Evolutionary conservation across 2,888 invertebrate species (phyloP), one percentile per base, ranked within the genome.

Genomic region (Pomacea canaliculata): DNA sequence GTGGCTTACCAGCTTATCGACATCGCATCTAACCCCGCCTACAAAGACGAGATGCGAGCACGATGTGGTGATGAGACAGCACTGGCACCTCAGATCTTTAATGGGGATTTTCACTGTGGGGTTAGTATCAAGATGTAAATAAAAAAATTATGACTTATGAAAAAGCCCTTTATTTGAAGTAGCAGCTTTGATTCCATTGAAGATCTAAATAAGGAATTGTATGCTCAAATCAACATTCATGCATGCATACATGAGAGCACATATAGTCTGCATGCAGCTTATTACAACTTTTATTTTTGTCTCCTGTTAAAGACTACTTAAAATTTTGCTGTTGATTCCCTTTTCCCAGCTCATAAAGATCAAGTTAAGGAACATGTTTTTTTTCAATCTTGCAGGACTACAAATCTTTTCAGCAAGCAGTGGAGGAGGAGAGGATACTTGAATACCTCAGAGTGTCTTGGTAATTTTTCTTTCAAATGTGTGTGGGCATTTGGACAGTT

Each of bases 71-170:
- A 79, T 67, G 77, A 76, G 13, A 76, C 71, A 7, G 84, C 83
- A 18, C 65, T 83, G 73, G 80, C 84, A 10, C 83, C 84, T 46
- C 83, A 83, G 79, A 80, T 83, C 69, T 80, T 81, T 73, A 82
- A 79, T 66, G 82, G 81, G 18, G 82, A 82, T 49, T 27, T 48
- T 46, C 81, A 83, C 65, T 79, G 79, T 77, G 83, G 83, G 70
- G 83, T 83, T 72, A 80, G 80, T 76, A n/a, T 27, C 51, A 56
- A 16, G 37, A 37, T 16, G 62, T 59, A 9, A 62, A 8, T 51
- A n/a, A 70, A 4, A 12, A 65, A 23, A 56, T 56, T 16, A 16
- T 16, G 51, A 56, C 51, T 56, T 13, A 56, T 10, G 51, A 10
- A 56, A 37, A 56, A 56, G 51, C 10, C 10, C 12, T 16, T 56